phyloP scores from a whole-genome alignment of 2,113 vertebrate genomes.

The Xerus inauris region DNA sequence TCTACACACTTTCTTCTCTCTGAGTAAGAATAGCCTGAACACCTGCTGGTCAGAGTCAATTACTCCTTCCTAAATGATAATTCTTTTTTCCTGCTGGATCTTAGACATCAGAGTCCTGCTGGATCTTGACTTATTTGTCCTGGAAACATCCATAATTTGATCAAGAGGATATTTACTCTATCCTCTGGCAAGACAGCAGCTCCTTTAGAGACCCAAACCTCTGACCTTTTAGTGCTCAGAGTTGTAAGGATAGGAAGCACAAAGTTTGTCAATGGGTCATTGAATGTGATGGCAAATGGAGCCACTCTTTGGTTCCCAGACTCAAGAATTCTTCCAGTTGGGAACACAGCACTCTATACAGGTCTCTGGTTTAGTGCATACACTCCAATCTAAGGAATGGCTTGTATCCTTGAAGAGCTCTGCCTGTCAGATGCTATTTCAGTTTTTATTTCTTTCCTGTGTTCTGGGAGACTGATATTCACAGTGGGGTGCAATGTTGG shows the following conservation, averaged over 20 bases:
- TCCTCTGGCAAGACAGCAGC: neutral
- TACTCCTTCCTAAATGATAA: neutral
- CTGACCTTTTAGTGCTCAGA: neutral
- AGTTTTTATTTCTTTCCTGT: neutral
- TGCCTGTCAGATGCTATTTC: neutral
- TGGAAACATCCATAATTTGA: neutral
- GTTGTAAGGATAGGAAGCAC: neutral
- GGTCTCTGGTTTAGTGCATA: neutral
- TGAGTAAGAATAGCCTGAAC: neutral
- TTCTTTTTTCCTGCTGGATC: neutral
- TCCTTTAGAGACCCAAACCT: neutral
- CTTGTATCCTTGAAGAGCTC: neutral
- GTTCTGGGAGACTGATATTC: neutral
- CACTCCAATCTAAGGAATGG: neutral
- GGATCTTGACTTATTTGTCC: neutral
- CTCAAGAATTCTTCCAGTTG: neutral
- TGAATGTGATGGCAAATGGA: neutral
- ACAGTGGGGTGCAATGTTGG: neutral
- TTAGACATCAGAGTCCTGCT: neutral
- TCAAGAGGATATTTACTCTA: neutral
- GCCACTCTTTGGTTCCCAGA: neutral
- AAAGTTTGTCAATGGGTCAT: neutral
- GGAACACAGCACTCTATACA: neutral
- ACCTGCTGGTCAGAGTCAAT: neutral
- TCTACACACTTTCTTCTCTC: neutral